phyloP scores from a whole-genome alignment of 2,113 vertebrate genomes.

The Oncorhynchus keta region DNA sequence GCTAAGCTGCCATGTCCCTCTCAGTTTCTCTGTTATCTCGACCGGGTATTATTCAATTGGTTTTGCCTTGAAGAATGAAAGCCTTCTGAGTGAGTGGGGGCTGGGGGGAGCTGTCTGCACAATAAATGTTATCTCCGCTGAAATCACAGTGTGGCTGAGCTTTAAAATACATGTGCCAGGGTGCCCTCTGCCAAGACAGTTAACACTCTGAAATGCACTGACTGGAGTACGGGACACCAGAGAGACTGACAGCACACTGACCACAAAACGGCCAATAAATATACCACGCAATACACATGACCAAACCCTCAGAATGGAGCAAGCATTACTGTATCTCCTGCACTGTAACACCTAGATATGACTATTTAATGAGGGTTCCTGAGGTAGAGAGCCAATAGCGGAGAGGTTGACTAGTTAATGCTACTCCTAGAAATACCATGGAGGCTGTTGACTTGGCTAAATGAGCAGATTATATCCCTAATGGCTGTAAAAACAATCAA shows the following conservation, averaged over 20 bases:
- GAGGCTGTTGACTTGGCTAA: neutral
- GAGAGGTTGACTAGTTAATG: too few species aligned
- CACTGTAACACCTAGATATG: too few species aligned
- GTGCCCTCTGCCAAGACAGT: slow-evolving; percentile 9
- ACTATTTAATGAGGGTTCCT: too few species aligned
- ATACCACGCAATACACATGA: neutral
- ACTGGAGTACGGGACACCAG: neutral
- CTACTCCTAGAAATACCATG: neutral
- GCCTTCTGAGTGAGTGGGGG: neutral
- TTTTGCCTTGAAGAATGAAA: slow-evolving; percentile 16
- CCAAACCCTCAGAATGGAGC: too few species aligned
- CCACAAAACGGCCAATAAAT: neutral
- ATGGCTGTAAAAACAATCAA: neutral
- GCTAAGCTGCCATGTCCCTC: slow-evolving; percentile 13
- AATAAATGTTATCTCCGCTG: slow-evolving; percentile 24
- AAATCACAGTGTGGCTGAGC: slow-evolving; percentile 33
- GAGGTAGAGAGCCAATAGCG: neutral
- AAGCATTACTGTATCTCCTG: too few species aligned
- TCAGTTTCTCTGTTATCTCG: neutral
- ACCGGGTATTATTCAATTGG: slow-evolving; percentile 17
- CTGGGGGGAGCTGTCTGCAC: neutral
- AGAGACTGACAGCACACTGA: neutral
- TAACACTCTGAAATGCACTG: neutral
- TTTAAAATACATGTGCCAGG: slow-evolving; percentile 28
- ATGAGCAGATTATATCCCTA: neutral